A percentile compares a stretch with the other conserved stretches of the same genome.
Conservation (phyloP, 2,888 invertebrate genomes). For the Nemapogon koenigi region DNA sequence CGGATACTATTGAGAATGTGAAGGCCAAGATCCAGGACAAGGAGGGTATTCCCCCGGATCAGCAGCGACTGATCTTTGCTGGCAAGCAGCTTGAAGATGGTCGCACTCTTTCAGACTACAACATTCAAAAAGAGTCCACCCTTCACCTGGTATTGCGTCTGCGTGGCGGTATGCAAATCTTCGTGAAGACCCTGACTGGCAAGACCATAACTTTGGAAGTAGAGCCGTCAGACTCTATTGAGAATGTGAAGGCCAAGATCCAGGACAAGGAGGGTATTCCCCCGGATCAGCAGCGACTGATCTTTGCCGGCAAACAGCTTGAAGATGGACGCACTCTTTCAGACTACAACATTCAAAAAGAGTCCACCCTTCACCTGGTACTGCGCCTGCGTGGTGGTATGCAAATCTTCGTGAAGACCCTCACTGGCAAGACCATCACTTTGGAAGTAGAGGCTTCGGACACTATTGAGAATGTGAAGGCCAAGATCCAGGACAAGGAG, state of each 20-base stretch:
- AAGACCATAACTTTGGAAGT: slow-evolving; percentile 28
- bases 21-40: slow-evolving; percentile 22
- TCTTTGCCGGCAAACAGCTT: slow-evolving; percentile 30
- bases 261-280: slow-evolving; percentile 31
- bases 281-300: slow-evolving; percentile 28
- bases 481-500: slow-evolving; percentile 25
- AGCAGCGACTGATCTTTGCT: slow-evolving; percentile 20
- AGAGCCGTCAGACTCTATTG: slow-evolving; percentile 29
- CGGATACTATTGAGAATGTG: slow-evolving; percentile 21
- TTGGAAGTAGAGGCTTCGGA: slow-evolving; percentile 26
- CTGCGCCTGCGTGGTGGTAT: slow-evolving; percentile 31
- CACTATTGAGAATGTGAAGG: slow-evolving; percentile 25
- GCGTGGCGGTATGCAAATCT: slow-evolving; percentile 22
- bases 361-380: slow-evolving; percentile 29
- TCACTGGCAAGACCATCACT: slow-evolving; percentile 30
- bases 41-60: slow-evolving; percentile 22
- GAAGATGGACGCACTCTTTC: slow-evolving; percentile 33
- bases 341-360: slow-evolving; percentile 34
- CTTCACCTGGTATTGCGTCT: slow-evolving; percentile 15
- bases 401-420: slow-evolving; percentile 32
- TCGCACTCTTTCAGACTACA: slow-evolving; percentile 18
- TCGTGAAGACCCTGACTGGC: slow-evolving; percentile 23
- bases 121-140: slow-evolving; percentile 19
- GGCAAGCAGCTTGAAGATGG: slow-evolving; percentile 21
- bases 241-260: slow-evolving; percentile 30